A percentile compares a stretch with the other conserved stretches of the same genome.
Evolutionary conservation across 2,888 invertebrate species (phyloP).

Genomic region (Craniophora ligustri): DNA sequence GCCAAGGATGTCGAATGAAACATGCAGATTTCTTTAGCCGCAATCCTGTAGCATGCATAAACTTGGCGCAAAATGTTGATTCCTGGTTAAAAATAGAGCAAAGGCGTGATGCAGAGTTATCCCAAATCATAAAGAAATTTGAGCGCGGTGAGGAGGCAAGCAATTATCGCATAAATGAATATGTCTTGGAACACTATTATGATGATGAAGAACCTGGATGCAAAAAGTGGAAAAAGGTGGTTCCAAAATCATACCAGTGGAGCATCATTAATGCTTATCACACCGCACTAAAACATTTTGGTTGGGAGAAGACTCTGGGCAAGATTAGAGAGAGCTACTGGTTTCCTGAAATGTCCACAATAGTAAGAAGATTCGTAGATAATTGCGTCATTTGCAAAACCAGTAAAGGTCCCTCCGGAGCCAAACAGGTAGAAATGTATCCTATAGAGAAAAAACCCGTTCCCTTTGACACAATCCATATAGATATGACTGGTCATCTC

Average conservation of each 20-base stretch:
- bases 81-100: slow-evolving; percentile 13
- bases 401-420: too few relatives aligned
- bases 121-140: neutral
- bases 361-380: neutral
- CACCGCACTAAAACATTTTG: slow-evolving; percentile 34
- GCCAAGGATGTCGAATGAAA: slow-evolving; percentile 1
- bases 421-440: slow-evolving; percentile 10
- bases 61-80: neutral
- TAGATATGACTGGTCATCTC: slow-evolving; percentile 46
- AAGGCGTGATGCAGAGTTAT: slow-evolving; percentile 7
- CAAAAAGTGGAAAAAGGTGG: too few relatives aligned
- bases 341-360: slow-evolving; percentile 11
- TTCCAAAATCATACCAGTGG: slow-evolving; percentile 51
- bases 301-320: slow-evolving; percentile 48
- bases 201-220: neutral
- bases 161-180: neutral
- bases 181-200: slow-evolving; percentile 2
- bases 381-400: slow-evolving; percentile 11
- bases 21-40: slow-evolving; percentile 4
- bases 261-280: slow-evolving; percentile 47
- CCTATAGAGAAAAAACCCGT: slow-evolving; percentile 33
- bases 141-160: neutral
- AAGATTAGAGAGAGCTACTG: slow-evolving; percentile 11
- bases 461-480: slow-evolving; percentile 25
- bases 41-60: neutral